Evolutionary conservation across 92 coral and sea anemone genomes (phyloP), one percentile per base, ranked within the genome.

Genomic region (Zoanthus sociatus): DNA sequence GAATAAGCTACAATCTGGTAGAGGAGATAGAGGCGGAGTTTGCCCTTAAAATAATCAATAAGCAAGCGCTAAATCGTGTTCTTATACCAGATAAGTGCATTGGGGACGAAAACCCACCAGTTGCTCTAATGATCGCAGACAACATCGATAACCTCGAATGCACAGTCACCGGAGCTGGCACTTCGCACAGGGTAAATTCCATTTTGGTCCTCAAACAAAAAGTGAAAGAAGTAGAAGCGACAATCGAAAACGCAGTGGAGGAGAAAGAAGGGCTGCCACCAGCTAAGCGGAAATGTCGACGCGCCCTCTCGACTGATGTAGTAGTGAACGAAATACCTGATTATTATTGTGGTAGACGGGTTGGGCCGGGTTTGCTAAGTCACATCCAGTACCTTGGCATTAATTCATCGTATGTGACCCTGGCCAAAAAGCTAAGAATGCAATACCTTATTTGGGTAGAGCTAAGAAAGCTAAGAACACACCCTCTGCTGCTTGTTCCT

Each of bases 401-500:
- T 7, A 82, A 87, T 30, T 93, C 90, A 16, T 84, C 92, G 37
- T 94, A 87, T 51, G 37, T 37, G 58, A 89, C 89, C 13, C 89
- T 83, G 47, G 87, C 93, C 30, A 92, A 89, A 71, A 68, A 75
- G 68, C 76, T 73, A 63, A 56, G 67, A 37, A 46, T 87, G 91
- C 88, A 79, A 54, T 87, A 90, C 73, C 97, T 90, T 30, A 92
- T 90, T 61, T 92, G 97, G 92, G n/a, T 90, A 54, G 93, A 94
- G 67, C 82, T 94, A 10, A 89, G 96, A 79, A 94, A 92, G 81
- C 90, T 94, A 55, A 55, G 79, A 61, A 92, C 91, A 3, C 93
- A 94, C 79, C 93, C 97, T 21, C 76, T 93, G 77, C 83, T 93
- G 79, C 87, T 94, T 47, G 94, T 93, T 55, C 96, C 94, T 70